Evolutionary conservation across 2,797 vertebrate genomes (phyloP).

Genomic region (Pagetopsis macropterus): DNA sequence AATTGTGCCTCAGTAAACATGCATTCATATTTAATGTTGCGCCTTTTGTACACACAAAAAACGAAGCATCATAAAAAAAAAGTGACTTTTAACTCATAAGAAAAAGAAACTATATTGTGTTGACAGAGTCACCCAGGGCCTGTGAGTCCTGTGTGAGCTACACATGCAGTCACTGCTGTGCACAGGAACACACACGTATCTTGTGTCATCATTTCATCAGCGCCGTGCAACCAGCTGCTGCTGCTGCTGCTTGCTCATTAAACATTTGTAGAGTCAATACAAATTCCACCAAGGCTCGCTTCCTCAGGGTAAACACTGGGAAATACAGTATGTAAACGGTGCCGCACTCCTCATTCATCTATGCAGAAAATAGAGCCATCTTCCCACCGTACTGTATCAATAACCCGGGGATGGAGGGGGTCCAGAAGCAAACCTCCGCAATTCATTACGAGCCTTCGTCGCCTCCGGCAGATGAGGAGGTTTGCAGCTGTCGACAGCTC

Average conservation of each 20-base stretch:
- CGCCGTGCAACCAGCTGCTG: constrained; percentile 72
- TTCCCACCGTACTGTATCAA: constrained; percentile 74
- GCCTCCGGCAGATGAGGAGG: constrained; percentile 66
- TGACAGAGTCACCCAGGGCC: background rate
- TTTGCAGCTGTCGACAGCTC: constrained; percentile 63
- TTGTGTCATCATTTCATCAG: constrained; percentile 71
- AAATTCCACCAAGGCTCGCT: constrained; percentile 76
- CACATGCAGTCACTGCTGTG: constrained; percentile 40
- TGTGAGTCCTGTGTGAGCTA: constrained; percentile 5
- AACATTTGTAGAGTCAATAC: constrained; percentile 85
- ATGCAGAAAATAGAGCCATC: constrained; percentile 73
- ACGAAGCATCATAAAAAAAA: background rate
- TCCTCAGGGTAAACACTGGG: constrained; percentile 76
- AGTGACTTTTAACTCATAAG: background rate
- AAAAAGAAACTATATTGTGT: background rate
- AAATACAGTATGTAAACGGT: constrained; percentile 76
- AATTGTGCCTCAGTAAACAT: background rate
- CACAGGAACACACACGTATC: constrained; percentile 35
- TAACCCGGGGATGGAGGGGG: constrained; percentile 58
- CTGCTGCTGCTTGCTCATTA: constrained; percentile 77
- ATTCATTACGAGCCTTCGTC: constrained; percentile 69
- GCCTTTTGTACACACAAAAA: background rate
- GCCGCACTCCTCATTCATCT: constrained; percentile 67
- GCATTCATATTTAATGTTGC: background rate
- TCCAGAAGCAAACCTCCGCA: constrained; percentile 66